A percentile compares a stretch with the other conserved stretches of the same genome.
These are phyloP conservation scores for Sebastes wilsoni DNA, from an alignment of 2,797 vertebrate species.

Conservation along the genomic window DNA sequence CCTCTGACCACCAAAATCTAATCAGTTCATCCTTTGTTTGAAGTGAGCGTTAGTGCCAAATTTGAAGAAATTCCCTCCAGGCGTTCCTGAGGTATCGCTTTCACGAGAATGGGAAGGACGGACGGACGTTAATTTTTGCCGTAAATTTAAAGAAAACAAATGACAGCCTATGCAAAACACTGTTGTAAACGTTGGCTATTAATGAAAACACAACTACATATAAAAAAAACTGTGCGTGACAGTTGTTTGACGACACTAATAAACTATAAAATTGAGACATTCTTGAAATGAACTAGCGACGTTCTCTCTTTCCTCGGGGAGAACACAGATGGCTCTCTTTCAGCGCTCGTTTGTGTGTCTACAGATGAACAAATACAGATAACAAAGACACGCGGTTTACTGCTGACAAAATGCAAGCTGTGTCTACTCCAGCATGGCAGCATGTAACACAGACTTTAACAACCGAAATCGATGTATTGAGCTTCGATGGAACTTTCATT, in stretches of 20 bases:
- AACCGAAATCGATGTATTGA: not conserved
- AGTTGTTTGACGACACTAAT: slow-evolving; percentile 14
- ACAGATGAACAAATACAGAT: slow-evolving; percentile 18
- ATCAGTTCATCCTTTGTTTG: too few relatives aligned
- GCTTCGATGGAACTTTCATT: not conserved
- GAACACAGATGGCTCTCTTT: slow-evolving; percentile 49
- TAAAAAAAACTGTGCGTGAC: not conserved
- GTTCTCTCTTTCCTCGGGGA: not conserved
- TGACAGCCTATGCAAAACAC: not conserved
- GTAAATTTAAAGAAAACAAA: not conserved
- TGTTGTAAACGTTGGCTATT: not conserved
- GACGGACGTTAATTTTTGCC: not conserved
- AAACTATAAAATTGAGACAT: slow-evolving; percentile 18
- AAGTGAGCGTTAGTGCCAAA: too few relatives aligned
- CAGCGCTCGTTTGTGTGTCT: not conserved
- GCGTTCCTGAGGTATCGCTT: not conserved
- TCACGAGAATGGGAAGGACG: not conserved
- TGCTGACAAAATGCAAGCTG: slow-evolving; percentile 1
- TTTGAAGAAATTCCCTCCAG: too few relatives aligned
- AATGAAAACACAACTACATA: not conserved
- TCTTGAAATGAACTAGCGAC: not conserved
- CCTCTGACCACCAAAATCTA: too few relatives aligned
- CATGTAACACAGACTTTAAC: not conserved
- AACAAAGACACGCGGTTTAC: not conserved
- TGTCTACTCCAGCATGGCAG: slow-evolving; percentile 2